Conservation (phyloP, 2,888 invertebrate species). For the Aproaerema taeniolella region DNA sequence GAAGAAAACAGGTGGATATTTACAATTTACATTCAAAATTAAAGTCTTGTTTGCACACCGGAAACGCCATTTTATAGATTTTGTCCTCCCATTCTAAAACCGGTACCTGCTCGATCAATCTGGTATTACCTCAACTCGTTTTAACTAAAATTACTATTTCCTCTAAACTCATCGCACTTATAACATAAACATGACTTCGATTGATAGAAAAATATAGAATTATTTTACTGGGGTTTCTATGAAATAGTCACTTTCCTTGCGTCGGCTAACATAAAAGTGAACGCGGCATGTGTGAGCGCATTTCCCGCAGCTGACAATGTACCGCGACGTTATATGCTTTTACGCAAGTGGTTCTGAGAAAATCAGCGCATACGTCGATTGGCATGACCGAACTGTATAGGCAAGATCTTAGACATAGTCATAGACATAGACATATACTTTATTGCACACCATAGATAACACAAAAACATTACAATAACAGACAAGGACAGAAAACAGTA, state of each 20-base stretch:
- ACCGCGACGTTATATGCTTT: too few relatives aligned
- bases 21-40: constrained; percentile 4
- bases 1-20: too few relatives aligned
- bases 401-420: too few relatives aligned
- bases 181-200: not conserved
- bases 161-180: constrained; percentile 17
- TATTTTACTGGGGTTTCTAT: not conserved
- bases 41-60: constrained; percentile 18
- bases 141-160: constrained; percentile 35
- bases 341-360: not conserved
- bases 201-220: too few relatives aligned
- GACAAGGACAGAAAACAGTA: too few relatives aligned
- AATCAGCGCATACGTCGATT: not conserved
- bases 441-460: too few relatives aligned
- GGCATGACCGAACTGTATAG: too few relatives aligned
- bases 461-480: too few relatives aligned
- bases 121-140: constrained; percentile 32
- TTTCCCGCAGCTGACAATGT: too few relatives aligned
- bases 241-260: not conserved
- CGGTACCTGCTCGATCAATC: constrained; percentile 34
- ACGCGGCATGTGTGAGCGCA: not conserved
- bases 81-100: constrained; percentile 20
- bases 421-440: too few relatives aligned
- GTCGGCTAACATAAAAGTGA: not conserved
- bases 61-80: constrained; percentile 24